Evolutionary conservation across 2,113 vertebrate species (phyloP), one percentile per base, ranked within the genome.

Genomic region (Pycnonotus jocosus): DNA sequence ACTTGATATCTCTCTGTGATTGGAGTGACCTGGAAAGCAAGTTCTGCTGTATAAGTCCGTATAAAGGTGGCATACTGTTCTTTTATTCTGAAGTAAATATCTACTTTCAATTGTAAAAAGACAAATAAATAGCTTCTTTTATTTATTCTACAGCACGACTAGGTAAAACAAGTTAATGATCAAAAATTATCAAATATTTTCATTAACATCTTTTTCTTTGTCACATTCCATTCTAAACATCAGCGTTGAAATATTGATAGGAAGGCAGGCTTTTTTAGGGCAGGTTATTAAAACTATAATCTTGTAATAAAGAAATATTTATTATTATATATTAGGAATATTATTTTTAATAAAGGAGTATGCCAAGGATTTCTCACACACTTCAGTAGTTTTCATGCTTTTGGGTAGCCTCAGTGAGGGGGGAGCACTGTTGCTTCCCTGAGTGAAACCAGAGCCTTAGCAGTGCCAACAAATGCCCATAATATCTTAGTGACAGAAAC

Each of bases 1-100:
- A 64, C 97, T 96, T 97, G 96, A 96, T 98, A 76, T 95, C 11
- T 30, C 72, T 96, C 81, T 86, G 76, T 98, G 95, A 95, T 74
- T 96, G 82, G 97, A 98, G 93, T 95, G 95, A 95, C 77, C 92
- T 96, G 92, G 87, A 96, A 93, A 97, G 95, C 30, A 81, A 77
- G 50, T 33, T 95, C 53, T 54, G 15, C 37, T 94, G 73, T n/a
- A 53, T 78, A 48, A 20, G 14, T 27, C 45, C 22, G 44, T 81
- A 56, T 85, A 90, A 92, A 84, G 51, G 38, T 65, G 38, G 33
- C 13, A 78, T 51, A 19, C 33, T 65, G 19, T 74, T 66, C 28
- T 38, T 74, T 65, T 61, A 79, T 92, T 84, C 45, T 21, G 0
- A 76, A 64, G 23, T 60, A 81, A 71, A 48, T 72, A 57, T 27